Conservation (phyloP, 1,140 invertebrate genomes). For the Heliconius himera region DNA sequence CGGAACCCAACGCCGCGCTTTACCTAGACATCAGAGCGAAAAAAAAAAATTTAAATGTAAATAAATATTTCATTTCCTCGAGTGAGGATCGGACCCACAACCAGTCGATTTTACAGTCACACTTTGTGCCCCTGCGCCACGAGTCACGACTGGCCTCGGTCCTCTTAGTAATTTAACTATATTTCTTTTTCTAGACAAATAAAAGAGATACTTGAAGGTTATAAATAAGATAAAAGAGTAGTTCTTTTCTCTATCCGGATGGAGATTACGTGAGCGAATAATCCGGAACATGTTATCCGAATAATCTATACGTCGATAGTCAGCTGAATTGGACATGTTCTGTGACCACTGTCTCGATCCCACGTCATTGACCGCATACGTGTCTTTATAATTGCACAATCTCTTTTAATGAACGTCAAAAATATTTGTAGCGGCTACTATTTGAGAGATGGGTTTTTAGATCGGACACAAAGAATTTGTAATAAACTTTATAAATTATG, state of each 20-base stretch:
- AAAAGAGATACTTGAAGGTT: not conserved
- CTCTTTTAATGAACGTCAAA: not conserved
- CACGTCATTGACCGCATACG: slow-evolving; percentile 18
- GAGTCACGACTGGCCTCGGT: too few species aligned
- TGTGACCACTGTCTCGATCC: slow-evolving; percentile 16
- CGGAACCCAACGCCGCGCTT: too few species aligned
- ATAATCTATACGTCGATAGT: slow-evolving; percentile 19
- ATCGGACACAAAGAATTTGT: not conserved
- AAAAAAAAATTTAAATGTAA: too few species aligned
- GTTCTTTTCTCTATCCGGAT: not conserved
- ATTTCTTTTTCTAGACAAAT: not conserved
- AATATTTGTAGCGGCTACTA: not conserved
- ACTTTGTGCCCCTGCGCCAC: too few species aligned
- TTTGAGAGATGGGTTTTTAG: not conserved
- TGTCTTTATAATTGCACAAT: slow-evolving; percentile 11
- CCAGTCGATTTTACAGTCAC: too few species aligned
- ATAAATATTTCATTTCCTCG: too few species aligned
- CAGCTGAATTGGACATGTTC: slow-evolving; percentile 18
- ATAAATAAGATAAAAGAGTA: not conserved
- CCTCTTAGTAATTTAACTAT: too few species aligned
- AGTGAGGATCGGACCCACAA: too few species aligned
- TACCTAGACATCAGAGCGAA: too few species aligned
- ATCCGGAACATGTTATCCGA: slow-evolving; percentile 15
- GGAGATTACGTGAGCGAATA: slow-evolving; percentile 15
- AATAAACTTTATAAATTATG: not conserved